These are phyloP conservation scores for Eristalinus sepulchralis DNA, from an alignment of 2,888 invertebrate species.

Conservation along the genomic window DNA sequence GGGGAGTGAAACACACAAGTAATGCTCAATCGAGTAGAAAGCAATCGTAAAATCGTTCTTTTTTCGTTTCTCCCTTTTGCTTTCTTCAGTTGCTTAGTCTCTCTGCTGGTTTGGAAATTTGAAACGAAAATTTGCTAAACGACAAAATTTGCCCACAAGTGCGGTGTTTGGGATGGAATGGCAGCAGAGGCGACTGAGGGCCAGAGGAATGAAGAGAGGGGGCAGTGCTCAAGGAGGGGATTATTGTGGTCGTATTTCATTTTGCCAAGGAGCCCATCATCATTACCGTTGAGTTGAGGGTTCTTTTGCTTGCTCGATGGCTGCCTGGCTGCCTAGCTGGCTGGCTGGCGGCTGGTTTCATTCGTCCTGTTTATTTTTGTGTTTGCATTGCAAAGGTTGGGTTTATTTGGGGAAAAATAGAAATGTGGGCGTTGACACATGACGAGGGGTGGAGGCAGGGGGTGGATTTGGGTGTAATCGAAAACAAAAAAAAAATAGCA, in stretches of 20 bases:
- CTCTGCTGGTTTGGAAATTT: slow-evolving; percentile 45
- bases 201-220: slow-evolving; percentile 21
- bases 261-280: slow-evolving; percentile 42
- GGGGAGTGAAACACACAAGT: slow-evolving; percentile 7
- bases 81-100: not conserved
- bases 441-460: not conserved
- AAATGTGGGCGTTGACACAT: not conserved
- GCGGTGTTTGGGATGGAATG: not conserved
- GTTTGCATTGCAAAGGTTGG: slow-evolving; percentile 26
- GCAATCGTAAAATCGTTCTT: slow-evolving; percentile 57
- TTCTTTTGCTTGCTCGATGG: too few species aligned
- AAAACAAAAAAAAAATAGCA: slow-evolving; percentile 19
- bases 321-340: too few species aligned
- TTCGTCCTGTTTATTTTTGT: slow-evolving; percentile 35
- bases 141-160: slow-evolving; percentile 29
- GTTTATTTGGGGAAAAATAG: slow-evolving; percentile 17
- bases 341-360: not conserved
- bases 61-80: not conserved
- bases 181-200: not conserved
- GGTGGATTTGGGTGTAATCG: slow-evolving; percentile 22
- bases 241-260: slow-evolving; percentile 65
- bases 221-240: slow-evolving; percentile 26
- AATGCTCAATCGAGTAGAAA: slow-evolving; percentile 67
- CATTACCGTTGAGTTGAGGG: slow-evolving; percentile 47
- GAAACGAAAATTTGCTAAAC: slow-evolving; percentile 66